Evolutionary conservation across 2,888 invertebrate species (phyloP).

Genomic region (Watsonalla cultraria): DNA sequence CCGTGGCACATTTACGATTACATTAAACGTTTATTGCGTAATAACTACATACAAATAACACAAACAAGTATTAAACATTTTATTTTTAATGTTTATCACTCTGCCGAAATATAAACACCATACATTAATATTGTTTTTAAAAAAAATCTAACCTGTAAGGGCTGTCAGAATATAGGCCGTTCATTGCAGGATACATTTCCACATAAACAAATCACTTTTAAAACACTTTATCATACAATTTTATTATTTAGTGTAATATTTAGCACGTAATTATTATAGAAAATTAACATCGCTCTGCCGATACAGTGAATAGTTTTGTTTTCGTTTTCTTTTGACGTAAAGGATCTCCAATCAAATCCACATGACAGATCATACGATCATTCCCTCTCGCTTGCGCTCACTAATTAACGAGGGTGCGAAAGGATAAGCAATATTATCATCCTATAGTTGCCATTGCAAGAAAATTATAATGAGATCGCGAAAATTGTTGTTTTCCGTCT

Average conservation of each 20-base stretch:
- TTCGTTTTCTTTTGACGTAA: constrained; percentile 46
- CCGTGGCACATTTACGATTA: not conserved
- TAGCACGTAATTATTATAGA: constrained; percentile 17
- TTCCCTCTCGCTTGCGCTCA: constrained; percentile 34
- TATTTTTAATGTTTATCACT: not conserved
- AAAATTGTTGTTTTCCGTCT: constrained; percentile 13
- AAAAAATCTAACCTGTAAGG: constrained; percentile 64
- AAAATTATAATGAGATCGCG: constrained; percentile 28
- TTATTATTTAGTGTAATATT: constrained; percentile 21
- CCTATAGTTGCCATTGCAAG: constrained; percentile 34
- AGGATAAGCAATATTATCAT: constrained; percentile 25
- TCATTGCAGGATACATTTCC: constrained; percentile 65
- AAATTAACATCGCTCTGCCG: constrained; percentile 46
- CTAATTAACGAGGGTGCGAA: constrained; percentile 24
- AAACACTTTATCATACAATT: constrained; percentile 31
- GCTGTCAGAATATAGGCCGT: constrained; percentile 63
- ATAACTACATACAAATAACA: not conserved
- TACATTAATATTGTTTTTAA: constrained; percentile 9
- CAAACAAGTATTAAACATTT: not conserved
- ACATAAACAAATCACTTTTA: constrained; percentile 20
- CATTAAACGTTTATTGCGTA: too few relatives aligned
- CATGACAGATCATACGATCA: constrained; percentile 69
- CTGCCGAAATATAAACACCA: constrained; percentile 4
- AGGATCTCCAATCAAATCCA: constrained; percentile 43
- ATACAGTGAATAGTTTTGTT: constrained; percentile 45